phyloP scores from a whole-genome alignment of 2,888 invertebrate species.

The Caradrina kadenii region DNA sequence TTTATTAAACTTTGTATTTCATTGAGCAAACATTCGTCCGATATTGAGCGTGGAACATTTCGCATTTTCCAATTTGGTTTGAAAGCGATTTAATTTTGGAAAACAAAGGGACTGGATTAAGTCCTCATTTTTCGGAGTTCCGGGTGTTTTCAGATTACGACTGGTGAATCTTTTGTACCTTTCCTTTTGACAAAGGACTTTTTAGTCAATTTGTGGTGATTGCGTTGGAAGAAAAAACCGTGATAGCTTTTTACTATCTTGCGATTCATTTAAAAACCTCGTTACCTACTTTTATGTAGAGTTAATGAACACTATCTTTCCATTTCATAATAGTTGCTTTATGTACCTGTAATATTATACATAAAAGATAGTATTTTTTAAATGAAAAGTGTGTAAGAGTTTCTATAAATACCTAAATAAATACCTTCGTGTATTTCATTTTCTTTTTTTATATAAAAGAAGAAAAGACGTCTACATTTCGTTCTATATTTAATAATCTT shows the following conservation, averaged over 20 bases:
- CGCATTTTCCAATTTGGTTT: conserved; percentile 80
- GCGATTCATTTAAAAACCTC: background rate
- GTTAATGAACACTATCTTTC: too few relatives aligned
- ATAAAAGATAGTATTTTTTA: too few relatives aligned
- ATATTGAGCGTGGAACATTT: conserved; percentile 62
- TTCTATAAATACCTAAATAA: too few relatives aligned
- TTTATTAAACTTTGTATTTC: conserved; percentile 64
- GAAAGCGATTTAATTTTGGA: conserved; percentile 83
- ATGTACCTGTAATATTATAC: too few relatives aligned
- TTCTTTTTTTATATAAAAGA: too few relatives aligned
- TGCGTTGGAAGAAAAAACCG: background rate
- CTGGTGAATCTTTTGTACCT: conserved; percentile 45
- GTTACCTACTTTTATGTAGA: too few relatives aligned
- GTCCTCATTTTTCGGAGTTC: conserved; percentile 71
- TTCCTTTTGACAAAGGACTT: conserved; percentile 8
- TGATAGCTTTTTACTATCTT: background rate
- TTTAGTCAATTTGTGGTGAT: background rate
- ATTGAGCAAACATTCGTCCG: conserved; percentile 58
- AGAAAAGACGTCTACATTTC: too few relatives aligned
- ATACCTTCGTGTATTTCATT: too few relatives aligned
- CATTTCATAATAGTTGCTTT: too few relatives aligned
- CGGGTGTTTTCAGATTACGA: conserved; percentile 62
- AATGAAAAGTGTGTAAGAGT: too few relatives aligned
- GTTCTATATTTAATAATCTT: too few relatives aligned
- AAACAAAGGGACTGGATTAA: conserved; percentile 83